Evolutionary conservation across 1,140 invertebrate genomes (phyloP).

Genomic region (Aphis craccivora): DNA sequence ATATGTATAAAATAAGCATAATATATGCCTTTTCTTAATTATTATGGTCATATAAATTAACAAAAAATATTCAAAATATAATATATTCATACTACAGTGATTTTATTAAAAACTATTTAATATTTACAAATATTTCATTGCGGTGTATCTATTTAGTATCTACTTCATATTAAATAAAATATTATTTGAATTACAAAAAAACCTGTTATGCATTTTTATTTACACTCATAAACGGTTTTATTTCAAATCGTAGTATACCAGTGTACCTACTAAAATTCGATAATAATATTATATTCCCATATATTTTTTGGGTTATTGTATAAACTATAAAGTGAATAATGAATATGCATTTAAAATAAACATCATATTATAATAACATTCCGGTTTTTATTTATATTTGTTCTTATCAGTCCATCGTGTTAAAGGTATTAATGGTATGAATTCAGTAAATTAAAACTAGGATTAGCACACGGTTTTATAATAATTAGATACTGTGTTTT

Average conservation of each 20-base stretch:
- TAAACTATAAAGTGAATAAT: background rate
- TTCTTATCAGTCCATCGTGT: background rate
- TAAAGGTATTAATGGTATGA: background rate
- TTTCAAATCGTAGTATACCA: background rate
- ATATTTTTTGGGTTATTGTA: background rate
- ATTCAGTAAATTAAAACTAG: background rate
- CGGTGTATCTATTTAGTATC: background rate
- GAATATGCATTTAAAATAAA: background rate
- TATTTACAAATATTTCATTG: background rate
- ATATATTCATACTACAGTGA: background rate
- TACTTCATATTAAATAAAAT: background rate
- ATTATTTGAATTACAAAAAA: background rate
- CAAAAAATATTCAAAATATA: background rate
- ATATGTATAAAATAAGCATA: background rate
- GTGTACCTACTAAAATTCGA: background rate
- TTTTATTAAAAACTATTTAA: background rate
- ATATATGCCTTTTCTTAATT: background rate
- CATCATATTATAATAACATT: background rate
- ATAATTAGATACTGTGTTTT: background rate
- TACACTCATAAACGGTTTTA: background rate
- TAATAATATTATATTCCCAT: slow-evolving; percentile 12
- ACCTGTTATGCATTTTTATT: background rate
- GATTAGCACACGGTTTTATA: background rate
- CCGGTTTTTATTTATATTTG: background rate
- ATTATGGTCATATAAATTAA: background rate